phyloP scores from a whole-genome alignment of 2,888 invertebrate genomes.

The Sturmia bella region DNA sequence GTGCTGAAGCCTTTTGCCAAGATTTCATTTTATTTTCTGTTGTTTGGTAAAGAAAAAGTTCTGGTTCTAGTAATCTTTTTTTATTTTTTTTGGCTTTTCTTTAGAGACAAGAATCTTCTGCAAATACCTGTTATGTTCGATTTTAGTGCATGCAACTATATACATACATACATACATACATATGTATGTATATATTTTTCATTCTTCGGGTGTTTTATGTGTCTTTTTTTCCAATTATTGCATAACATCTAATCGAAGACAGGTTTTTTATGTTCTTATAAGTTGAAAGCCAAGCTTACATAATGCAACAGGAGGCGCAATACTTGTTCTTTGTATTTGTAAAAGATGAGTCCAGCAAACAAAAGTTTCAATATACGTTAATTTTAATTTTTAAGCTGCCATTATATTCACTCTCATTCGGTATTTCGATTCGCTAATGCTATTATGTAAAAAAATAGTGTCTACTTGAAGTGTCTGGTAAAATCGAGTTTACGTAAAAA shows the following conservation, averaged over 20 bases:
- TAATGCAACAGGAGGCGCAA: conserved; percentile 22
- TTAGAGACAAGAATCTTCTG: conserved; percentile 13
- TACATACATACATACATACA: no score
- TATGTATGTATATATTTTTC: conserved; percentile 17
- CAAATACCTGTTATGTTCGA: conserved; percentile 56
- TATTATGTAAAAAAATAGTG: no score
- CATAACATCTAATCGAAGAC: conserved; percentile 62
- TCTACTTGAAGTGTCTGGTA: no score
- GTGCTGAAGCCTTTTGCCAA: conserved; percentile 50
- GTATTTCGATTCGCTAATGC: no score
- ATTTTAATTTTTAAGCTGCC: no score
- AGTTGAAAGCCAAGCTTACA: conserved; percentile 15
- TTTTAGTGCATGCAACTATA: conserved; percentile 6
- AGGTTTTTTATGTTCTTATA: conserved; percentile 40
- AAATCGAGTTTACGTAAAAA: no score
- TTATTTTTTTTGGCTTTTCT: neutral
- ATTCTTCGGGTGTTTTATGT: conserved; percentile 1
- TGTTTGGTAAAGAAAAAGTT: conserved; percentile 1
- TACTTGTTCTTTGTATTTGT: conserved; percentile 1
- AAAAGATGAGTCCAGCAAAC: no score
- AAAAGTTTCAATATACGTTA: no score
- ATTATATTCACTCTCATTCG: no score
- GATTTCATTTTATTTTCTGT: neutral
- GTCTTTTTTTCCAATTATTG: conserved; percentile 36
- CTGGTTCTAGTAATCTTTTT: neutral